Evolutionary conservation across 2,888 invertebrate species (phyloP).

Genomic region (Eupithecia centaureata): DNA sequence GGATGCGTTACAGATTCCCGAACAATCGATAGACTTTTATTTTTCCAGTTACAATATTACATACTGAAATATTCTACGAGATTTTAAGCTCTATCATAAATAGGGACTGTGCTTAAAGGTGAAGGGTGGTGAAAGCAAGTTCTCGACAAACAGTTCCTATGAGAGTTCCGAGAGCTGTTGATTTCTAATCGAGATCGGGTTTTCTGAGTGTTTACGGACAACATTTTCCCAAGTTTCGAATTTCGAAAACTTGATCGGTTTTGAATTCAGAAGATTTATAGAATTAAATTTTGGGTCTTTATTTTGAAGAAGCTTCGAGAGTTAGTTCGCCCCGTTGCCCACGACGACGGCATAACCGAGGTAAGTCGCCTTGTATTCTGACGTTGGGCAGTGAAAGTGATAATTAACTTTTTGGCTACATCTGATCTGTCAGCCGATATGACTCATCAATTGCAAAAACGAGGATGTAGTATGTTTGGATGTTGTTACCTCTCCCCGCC

Average conservation of each 20-base stretch:
- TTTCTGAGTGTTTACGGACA: constrained; percentile 15
- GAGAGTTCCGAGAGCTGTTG: constrained; percentile 18
- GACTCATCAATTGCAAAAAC: no score
- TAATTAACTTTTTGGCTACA: neutral
- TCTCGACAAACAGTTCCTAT: constrained; percentile 18
- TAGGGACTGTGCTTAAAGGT: neutral
- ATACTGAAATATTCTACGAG: neutral
- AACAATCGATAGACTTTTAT: neutral
- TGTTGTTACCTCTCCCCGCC: no score
- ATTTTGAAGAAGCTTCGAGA: neutral
- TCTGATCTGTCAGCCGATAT: no score
- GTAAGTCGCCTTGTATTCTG: no score
- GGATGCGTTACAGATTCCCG: neutral
- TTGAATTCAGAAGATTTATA: neutral
- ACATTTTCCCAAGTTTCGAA: constrained; percentile 4
- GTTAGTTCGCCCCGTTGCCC: no score
- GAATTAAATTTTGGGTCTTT: neutral
- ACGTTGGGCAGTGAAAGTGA: neutral
- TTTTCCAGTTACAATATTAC: no score
- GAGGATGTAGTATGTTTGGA: no score
- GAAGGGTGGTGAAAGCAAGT: constrained; percentile 8
- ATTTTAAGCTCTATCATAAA: neutral
- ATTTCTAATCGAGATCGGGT: constrained; percentile 16
- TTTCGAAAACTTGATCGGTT: neutral
- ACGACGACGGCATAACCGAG: neutral